Evolutionary conservation across 2,113 vertebrate genomes (phyloP).

Genomic region (Neogobius melanostomus): DNA sequence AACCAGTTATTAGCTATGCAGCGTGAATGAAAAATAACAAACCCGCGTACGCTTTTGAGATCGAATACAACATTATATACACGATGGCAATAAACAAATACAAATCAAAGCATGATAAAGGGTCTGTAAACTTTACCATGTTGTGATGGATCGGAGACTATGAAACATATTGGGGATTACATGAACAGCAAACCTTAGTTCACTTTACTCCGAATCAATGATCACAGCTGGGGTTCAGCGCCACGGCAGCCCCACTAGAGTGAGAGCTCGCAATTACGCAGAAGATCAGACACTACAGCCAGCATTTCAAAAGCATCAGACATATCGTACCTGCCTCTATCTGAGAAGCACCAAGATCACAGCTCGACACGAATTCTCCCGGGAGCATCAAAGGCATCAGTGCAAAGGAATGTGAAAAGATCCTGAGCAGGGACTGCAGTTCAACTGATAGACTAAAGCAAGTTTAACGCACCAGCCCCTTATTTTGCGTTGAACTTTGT

Average conservation of each 20-base stretch:
- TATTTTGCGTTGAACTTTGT: conserved; percentile 11
- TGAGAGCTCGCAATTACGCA: background rate
- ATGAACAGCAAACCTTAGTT: conserved; percentile 22
- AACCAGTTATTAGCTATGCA: too few relatives aligned
- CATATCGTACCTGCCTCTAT: conserved; percentile 13
- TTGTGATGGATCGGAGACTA: conserved; percentile 13
- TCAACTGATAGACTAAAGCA: conserved; percentile 34
- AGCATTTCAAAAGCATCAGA: conserved; percentile 17
- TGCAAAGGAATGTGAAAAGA: conserved; percentile 40
- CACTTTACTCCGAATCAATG: conserved; percentile 31
- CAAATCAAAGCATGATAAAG: too few relatives aligned
- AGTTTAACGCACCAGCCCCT: conserved; percentile 38
- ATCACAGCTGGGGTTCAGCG: conserved; percentile 12
- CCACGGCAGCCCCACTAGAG: background rate
- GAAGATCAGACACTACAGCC: conserved; percentile 12
- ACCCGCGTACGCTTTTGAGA: too few relatives aligned
- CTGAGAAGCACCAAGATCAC: conserved; percentile 23
- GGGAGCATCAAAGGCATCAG: conserved; percentile 52
- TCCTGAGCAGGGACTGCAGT: conserved; percentile 19
- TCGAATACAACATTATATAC: too few relatives aligned
- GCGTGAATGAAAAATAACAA: too few relatives aligned
- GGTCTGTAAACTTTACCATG: background rate
- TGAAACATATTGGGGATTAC: conserved; percentile 19
- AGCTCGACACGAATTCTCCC: background rate
- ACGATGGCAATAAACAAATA: too few relatives aligned